These are phyloP conservation scores for Trichopoda pennipes DNA, from an alignment of 2,888 invertebrate species.

Conservation along the genomic window DNA sequence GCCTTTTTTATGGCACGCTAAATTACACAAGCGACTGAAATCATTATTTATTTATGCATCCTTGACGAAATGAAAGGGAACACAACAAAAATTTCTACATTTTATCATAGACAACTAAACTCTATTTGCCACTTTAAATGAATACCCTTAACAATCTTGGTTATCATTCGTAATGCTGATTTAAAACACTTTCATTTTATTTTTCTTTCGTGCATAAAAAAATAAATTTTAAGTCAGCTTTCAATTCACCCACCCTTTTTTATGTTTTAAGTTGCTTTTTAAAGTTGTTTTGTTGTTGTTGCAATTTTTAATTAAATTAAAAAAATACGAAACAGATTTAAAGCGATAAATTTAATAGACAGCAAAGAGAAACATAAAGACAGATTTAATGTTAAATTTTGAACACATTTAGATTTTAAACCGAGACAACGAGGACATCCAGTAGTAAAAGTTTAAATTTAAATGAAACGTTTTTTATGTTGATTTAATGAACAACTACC, in stretches of 20 bases:
- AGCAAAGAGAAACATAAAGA: conserved; percentile 13
- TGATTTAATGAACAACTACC: conserved; percentile 26
- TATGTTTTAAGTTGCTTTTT: background rate
- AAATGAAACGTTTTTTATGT: conserved; percentile 12
- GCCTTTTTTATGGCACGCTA: too few species aligned
- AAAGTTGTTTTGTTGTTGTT: background rate
- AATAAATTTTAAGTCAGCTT: too few species aligned
- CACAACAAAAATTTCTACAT: too few species aligned
- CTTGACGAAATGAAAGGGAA: too few species aligned
- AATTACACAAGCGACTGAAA: too few species aligned
- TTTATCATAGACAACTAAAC: too few species aligned
- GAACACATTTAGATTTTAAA: conserved; percentile 42
- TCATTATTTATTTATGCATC: too few species aligned
- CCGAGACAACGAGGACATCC: conserved; percentile 1
- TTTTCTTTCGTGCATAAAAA: background rate
- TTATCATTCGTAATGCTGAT: background rate
- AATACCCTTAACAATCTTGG: background rate
- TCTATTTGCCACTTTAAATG: background rate
- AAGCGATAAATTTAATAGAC: conserved; percentile 32
- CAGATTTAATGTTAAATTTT: conserved; percentile 44
- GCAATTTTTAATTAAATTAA: conserved; percentile 28
- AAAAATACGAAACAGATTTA: conserved; percentile 31
- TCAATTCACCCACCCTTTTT: conserved; percentile 27
- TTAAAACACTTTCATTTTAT: conserved; percentile 22
- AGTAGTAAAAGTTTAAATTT: conserved; percentile 17